Percentiles rank a stretch among this genome's conserved stretches.
These are phyloP conservation scores for Megastigmus dorsalis DNA, from an alignment of 2,888 invertebrate genomes.

Conservation along the genomic window DNA sequence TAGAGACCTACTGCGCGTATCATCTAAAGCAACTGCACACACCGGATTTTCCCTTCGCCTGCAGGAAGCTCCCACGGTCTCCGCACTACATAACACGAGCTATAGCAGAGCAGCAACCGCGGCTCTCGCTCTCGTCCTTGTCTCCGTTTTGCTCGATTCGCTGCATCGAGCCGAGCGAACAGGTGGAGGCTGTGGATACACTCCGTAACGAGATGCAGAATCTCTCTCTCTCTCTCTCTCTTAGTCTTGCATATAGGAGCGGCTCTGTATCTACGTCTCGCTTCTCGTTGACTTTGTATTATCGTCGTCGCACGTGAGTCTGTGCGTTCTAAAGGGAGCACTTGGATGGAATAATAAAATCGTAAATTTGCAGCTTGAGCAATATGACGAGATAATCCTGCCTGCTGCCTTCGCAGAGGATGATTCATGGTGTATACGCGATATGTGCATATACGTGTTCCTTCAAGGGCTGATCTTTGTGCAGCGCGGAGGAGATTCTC, in stretches of 20 bases:
- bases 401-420: neutral
- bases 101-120: too few species aligned
- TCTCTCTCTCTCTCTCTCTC: too few species aligned
- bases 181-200: neutral
- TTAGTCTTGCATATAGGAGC: neutral
- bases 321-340: neutral
- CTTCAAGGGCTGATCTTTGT: neutral
- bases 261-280: neutral
- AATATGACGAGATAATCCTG: conserved; percentile 47
- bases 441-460: neutral
- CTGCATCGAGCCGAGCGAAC: neutral
- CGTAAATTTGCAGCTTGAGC: conserved; percentile 31
- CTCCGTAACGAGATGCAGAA: neutral
- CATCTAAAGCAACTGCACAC: too few species aligned
- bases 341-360: conserved; percentile 35
- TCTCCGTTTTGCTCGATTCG: neutral
- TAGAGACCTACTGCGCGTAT: too few species aligned
- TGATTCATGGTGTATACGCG: conserved; percentile 25
- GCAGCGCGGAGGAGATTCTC: neutral
- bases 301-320: neutral
- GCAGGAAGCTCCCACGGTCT: conserved; percentile 30
- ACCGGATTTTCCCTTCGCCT: too few species aligned
- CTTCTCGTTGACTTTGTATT: neutral
- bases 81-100: too few species aligned
- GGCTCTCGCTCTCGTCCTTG: neutral